These are phyloP conservation scores for Drosophila baimaii DNA, from an alignment of 1,140 invertebrate species.

Conservation along the genomic window DNA sequence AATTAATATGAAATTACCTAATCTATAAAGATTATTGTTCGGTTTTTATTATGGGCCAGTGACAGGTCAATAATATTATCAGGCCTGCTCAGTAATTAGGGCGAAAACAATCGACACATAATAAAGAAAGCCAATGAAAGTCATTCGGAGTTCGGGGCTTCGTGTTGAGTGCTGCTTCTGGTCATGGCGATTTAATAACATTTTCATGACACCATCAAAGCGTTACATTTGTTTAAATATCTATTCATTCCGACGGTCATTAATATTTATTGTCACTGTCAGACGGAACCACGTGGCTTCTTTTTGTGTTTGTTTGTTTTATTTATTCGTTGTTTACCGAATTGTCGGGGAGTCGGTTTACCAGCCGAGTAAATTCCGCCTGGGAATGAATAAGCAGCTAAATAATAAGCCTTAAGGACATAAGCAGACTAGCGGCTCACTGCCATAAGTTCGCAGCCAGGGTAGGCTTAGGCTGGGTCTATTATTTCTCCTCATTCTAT, in stretches of 20 bases:
- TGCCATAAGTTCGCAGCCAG: slow-evolving; percentile 19
- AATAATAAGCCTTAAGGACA: slow-evolving; percentile 59
- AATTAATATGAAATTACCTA: not conserved
- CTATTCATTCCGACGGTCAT: slow-evolving; percentile 39
- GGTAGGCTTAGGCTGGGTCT: slow-evolving; percentile 37
- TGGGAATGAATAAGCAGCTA: slow-evolving; percentile 51
- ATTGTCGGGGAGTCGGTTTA: slow-evolving; percentile 3
- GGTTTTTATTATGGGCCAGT: slow-evolving; percentile 5
- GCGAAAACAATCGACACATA: slow-evolving; percentile 41
- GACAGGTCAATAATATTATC: slow-evolving; percentile 18
- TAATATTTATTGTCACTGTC: slow-evolving; percentile 55
- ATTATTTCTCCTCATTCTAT: slow-evolving; percentile 13
- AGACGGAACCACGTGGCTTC: slow-evolving; percentile 27
- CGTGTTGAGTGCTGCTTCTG: slow-evolving; percentile 14
- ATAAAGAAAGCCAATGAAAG: slow-evolving; percentile 41
- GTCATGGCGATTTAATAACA: slow-evolving; percentile 65
- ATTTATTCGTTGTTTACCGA: slow-evolving; percentile 12
- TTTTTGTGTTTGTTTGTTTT: slow-evolving; percentile 4
- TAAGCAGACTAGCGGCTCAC: slow-evolving; percentile 41
- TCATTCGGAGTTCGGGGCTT: not conserved
- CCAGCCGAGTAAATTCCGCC: not conserved
- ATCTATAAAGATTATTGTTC: not conserved
- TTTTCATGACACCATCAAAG: slow-evolving; percentile 50
- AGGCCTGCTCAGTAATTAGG: slow-evolving; percentile 48
- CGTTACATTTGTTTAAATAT: slow-evolving; percentile 50